Conservation (phyloP, 2,113 vertebrate genomes). For the Prietella phreatophila region DNA sequence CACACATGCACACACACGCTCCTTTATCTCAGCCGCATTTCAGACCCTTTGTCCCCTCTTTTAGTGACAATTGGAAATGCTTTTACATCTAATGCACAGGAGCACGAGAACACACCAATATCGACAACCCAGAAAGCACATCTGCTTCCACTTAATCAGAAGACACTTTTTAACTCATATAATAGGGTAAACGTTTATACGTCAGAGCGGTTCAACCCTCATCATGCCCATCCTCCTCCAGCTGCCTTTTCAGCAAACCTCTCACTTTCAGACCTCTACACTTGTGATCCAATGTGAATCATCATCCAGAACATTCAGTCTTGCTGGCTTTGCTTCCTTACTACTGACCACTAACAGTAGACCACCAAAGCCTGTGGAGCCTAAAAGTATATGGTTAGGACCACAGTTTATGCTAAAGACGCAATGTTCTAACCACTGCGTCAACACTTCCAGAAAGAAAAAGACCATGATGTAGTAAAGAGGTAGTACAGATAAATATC, state of each 20-base stretch:
- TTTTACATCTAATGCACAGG: neutral
- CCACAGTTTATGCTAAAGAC: constrained; percentile 1
- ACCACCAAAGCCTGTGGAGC: neutral
- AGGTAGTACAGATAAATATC: neutral
- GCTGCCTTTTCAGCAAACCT: neutral
- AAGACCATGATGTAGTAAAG: constrained; percentile 29
- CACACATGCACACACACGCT: neutral
- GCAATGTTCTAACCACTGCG: neutral
- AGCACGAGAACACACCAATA: neutral
- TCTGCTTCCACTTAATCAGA: constrained; percentile 13
- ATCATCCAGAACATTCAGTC: neutral
- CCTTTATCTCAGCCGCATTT: neutral
- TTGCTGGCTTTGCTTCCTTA: neutral
- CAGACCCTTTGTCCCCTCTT: neutral
- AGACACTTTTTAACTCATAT: neutral
- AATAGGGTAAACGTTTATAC: neutral
- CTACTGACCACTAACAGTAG: constrained; percentile 29
- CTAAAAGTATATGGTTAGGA: constrained; percentile 21
- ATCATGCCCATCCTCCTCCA: neutral
- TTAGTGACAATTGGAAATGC: neutral
- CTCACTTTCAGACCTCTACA: neutral
- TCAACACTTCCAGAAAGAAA: neutral
- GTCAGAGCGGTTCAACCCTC: neutral
- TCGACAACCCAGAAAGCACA: neutral
- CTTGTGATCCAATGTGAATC: neutral